Conservation (phyloP, 35 echinoderm and acorn worm genomes). For the Ophiothrix spiculata region DNA sequence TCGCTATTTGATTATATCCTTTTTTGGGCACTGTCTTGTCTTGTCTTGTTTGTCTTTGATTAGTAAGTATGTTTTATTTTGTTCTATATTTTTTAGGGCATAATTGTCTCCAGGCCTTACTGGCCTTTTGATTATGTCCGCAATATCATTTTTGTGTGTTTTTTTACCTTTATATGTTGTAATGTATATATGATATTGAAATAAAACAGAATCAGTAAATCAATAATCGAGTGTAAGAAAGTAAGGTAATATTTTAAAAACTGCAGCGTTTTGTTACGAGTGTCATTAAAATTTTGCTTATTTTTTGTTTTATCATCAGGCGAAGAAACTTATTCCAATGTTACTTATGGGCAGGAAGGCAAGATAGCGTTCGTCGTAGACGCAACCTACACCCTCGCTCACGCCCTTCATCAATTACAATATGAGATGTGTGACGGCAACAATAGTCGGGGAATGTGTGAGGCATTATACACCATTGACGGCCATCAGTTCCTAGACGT, state of each 20-base stretch:
- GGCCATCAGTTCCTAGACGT: slow-evolving; percentile 63
- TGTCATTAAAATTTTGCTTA: background rate
- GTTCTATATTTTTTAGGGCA: too few species aligned
- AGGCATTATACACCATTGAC: slow-evolving; percentile 37
- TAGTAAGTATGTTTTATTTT: too few species aligned
- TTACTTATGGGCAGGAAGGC: slow-evolving; percentile 81
- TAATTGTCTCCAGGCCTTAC: too few species aligned
- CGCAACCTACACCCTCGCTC: slow-evolving; percentile 81
- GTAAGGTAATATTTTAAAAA: background rate
- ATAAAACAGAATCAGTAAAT: too few species aligned
- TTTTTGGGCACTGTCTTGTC: too few species aligned
- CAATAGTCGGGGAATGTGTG: slow-evolving; percentile 50
- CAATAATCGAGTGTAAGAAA: too few species aligned
- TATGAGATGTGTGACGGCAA: slow-evolving; percentile 46
- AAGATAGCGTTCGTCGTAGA: slow-evolving; percentile 91
- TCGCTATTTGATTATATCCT: too few species aligned
- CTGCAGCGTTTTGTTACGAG: background rate
- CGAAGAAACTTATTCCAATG: slow-evolving; percentile 32
- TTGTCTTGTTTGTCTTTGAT: too few species aligned
- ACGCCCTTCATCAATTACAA: slow-evolving; percentile 75
- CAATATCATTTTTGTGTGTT: too few species aligned
- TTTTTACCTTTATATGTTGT: too few species aligned
- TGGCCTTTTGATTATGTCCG: too few species aligned
- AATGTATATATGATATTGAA: too few species aligned
- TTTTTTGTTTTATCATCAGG: slow-evolving; percentile 39